A percentile compares a stretch with the other conserved stretches of the same genome.
Conservation (phyloP, 2,113 vertebrate genomes). For the Oreochromis spilurus region DNA sequence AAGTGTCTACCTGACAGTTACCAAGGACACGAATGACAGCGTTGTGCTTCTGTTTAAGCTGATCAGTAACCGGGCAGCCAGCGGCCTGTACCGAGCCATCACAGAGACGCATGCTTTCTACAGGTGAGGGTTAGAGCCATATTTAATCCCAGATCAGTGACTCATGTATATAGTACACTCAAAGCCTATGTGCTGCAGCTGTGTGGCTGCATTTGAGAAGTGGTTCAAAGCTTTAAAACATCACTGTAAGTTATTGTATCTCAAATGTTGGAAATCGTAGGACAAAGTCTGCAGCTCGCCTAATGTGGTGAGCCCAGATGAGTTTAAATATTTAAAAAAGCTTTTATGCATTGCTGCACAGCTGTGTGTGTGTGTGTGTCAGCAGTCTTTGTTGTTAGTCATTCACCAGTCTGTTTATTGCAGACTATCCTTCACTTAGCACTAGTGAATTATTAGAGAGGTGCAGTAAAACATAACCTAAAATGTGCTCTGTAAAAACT, state of each 20-base stretch:
- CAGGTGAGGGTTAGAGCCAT: constrained; percentile 72
- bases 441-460: not conserved
- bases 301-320: not conserved
- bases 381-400: not conserved
- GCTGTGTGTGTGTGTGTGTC: not conserved
- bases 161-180: not conserved
- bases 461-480: not conserved
- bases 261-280: not conserved
- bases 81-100: constrained; percentile 92
- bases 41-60: constrained; percentile 92
- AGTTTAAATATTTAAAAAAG: not conserved
- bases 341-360: not conserved
- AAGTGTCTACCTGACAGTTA: constrained; percentile 92
- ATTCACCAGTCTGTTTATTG: not conserved
- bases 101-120: constrained; percentile 98
- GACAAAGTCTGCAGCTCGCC: not conserved
- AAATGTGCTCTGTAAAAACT: not conserved
- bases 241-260: not conserved
- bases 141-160: not conserved
- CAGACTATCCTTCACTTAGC: not conserved
- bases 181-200: not conserved
- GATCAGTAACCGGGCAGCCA: constrained; percentile 94
- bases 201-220: not conserved
- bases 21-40: constrained; percentile 90
- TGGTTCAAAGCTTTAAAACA: not conserved